Percentiles rank a stretch among this genome's conserved stretches.
phyloP scores from a whole-genome alignment of 2,888 invertebrate species.

The Cantharis nigra region DNA sequence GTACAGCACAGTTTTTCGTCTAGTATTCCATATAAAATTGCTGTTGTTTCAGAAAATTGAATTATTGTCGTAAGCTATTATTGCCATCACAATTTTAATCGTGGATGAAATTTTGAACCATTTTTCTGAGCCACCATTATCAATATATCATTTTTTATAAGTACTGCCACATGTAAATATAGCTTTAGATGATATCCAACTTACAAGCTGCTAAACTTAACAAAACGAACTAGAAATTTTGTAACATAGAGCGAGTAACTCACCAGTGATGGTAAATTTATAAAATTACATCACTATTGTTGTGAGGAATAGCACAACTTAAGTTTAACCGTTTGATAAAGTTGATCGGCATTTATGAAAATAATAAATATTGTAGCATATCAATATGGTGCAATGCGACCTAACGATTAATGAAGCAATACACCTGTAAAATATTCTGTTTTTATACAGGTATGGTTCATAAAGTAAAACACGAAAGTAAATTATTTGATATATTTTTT shows the following conservation, averaged over 20 bases:
- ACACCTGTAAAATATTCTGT: background rate
- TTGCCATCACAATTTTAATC: no score
- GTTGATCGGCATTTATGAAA: constrained; percentile 5
- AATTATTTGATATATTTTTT: background rate
- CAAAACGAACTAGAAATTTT: background rate
- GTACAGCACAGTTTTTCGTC: no score
- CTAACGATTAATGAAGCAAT: constrained; percentile 7
- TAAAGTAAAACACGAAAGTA: background rate
- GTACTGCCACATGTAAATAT: constrained; percentile 51
- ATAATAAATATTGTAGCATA: constrained; percentile 30
- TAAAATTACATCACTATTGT: no score
- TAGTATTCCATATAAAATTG: no score
- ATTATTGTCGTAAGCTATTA: no score
- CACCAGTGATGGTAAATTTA: background rate
- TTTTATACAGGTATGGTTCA: background rate
- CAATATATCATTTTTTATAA: constrained; percentile 33
- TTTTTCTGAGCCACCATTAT: no score
- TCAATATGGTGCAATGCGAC: constrained; percentile 34
- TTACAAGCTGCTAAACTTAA: constrained; percentile 18
- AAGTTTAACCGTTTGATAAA: constrained; percentile 11
- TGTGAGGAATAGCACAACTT: background rate
- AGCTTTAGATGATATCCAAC: constrained; percentile 34
- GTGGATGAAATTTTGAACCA: no score
- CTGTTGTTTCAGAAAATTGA: no score
- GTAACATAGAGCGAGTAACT: background rate